Evolutionary conservation across 2,888 invertebrate genomes (phyloP).

Genomic region (Phaonia tiefii): DNA sequence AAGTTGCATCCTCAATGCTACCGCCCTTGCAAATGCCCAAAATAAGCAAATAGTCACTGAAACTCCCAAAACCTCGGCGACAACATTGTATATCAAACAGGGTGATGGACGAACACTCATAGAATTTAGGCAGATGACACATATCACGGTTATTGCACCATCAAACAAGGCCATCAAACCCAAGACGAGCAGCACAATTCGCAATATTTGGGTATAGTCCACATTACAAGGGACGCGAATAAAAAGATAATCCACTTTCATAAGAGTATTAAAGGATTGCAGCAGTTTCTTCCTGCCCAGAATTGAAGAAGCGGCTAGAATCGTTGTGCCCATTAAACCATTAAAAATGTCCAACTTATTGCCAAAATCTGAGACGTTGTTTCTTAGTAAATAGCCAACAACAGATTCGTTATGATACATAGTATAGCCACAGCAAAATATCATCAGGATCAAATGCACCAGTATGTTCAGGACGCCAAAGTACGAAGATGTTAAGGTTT

Average conservation of each 20-base stretch:
- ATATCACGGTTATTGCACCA: constrained; percentile 35
- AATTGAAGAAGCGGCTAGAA: constrained; percentile 54
- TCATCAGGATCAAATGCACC: constrained; percentile 37
- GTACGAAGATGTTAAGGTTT: constrained; percentile 46
- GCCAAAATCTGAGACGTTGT: constrained; percentile 62
- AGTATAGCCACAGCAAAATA: constrained; percentile 53
- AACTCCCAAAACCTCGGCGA: constrained; percentile 61
- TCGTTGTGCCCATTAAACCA: constrained; percentile 50
- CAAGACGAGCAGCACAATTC: constrained; percentile 35
- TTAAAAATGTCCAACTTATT: constrained; percentile 54
- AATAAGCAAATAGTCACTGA: constrained; percentile 60
- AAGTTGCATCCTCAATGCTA: constrained; percentile 52
- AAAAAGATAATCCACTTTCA: constrained; percentile 50
- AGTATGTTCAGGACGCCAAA: constrained; percentile 58
- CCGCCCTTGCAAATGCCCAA: constrained; percentile 54
- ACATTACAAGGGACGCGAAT: constrained; percentile 12
- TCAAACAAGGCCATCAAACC: constrained; percentile 30
- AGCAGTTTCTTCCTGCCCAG: constrained; percentile 52
- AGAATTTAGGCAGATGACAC: constrained; percentile 51
- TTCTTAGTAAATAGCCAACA: constrained; percentile 67
- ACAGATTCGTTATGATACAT: constrained; percentile 62
- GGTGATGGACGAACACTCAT: constrained; percentile 66
- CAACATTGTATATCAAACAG: constrained; percentile 50
- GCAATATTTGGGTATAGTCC: constrained; percentile 63
- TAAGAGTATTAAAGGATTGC: constrained; percentile 53